These are phyloP conservation scores for Hypothenemus hampei DNA, from an alignment of 1,140 invertebrate genomes.

Conservation along the genomic window DNA sequence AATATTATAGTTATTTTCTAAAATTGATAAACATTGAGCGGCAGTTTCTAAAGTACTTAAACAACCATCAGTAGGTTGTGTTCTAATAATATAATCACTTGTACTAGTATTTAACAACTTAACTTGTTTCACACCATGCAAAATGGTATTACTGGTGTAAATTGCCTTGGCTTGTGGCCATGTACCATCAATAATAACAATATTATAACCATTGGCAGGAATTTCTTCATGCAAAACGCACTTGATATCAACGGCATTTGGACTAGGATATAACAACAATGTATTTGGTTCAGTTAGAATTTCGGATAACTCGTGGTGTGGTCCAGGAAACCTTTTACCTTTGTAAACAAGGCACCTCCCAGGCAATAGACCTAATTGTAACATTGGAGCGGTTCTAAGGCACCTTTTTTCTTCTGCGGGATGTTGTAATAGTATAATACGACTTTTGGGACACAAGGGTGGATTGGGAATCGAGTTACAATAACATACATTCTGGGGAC, in stretches of 20 bases:
- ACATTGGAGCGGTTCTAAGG: slow-evolving; percentile 83
- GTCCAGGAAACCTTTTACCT: slow-evolving; percentile 78
- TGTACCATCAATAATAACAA: slow-evolving; percentile 87
- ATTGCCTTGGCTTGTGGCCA: slow-evolving; percentile 91
- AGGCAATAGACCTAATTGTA: slow-evolving; percentile 65
- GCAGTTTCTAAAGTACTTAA: slow-evolving; percentile 89
- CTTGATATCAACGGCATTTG: slow-evolving; percentile 61
- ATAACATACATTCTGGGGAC: slow-evolving; percentile 85
- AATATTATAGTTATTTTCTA: slow-evolving; percentile 67
- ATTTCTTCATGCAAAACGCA: slow-evolving; percentile 39
- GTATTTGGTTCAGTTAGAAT: slow-evolving; percentile 67
- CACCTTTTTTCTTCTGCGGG: slow-evolving; percentile 88
- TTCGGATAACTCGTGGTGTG: slow-evolving; percentile 61
- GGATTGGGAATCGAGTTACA: slow-evolving; percentile 72
- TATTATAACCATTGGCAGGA: slow-evolving; percentile 55
- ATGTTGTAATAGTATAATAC: slow-evolving; percentile 82
- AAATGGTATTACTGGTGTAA: slow-evolving; percentile 64
- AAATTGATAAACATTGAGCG: slow-evolving; percentile 69
- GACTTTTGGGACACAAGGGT: slow-evolving; percentile 61
- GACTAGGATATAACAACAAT: slow-evolving; percentile 77
- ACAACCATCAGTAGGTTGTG: slow-evolving; percentile 86
- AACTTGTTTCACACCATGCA: slow-evolving; percentile 65
- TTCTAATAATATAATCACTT: slow-evolving; percentile 88
- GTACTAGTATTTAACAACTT: slow-evolving; percentile 65
- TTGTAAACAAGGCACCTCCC: slow-evolving; percentile 74